phyloP scores from a whole-genome alignment of 2,888 invertebrate species.

The Seira ritae region DNA sequence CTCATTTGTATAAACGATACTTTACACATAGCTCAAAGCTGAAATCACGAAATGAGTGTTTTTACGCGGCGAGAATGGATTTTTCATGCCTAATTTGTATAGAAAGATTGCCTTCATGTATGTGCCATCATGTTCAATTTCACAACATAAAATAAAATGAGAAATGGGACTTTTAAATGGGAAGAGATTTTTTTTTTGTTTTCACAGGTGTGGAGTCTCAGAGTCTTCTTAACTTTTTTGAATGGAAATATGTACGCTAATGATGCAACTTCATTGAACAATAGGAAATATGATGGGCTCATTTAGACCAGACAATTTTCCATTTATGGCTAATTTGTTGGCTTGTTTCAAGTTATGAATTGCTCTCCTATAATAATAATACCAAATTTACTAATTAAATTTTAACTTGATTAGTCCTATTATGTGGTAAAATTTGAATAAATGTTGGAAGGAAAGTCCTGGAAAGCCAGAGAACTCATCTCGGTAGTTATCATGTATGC shows the following conservation, averaged over 20 bases:
- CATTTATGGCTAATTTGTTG: conserved; percentile 14
- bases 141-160: background rate
- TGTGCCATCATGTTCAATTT: background rate
- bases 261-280: background rate
- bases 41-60: background rate
- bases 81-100: background rate
- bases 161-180: background rate
- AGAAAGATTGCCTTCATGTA: background rate
- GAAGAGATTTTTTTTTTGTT: conserved; percentile 9
- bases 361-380: too few species aligned
- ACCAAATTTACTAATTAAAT: too few species aligned
- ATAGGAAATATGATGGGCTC: background rate
- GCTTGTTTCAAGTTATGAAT: background rate
- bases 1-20: background rate
- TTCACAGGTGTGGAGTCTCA: conserved; percentile 3
- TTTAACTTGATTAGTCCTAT: too few species aligned
- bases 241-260: background rate
- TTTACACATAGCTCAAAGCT: conserved; percentile 5
- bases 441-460: too few species aligned
- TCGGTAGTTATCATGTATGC: too few species aligned
- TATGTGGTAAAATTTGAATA: too few species aligned
- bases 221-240: background rate
- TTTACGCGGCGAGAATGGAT: background rate
- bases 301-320: background rate
- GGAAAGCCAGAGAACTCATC: too few species aligned